These are phyloP conservation scores for Neoarius graeffei DNA, from an alignment of 2,113 vertebrate genomes.

Conservation along the genomic window DNA sequence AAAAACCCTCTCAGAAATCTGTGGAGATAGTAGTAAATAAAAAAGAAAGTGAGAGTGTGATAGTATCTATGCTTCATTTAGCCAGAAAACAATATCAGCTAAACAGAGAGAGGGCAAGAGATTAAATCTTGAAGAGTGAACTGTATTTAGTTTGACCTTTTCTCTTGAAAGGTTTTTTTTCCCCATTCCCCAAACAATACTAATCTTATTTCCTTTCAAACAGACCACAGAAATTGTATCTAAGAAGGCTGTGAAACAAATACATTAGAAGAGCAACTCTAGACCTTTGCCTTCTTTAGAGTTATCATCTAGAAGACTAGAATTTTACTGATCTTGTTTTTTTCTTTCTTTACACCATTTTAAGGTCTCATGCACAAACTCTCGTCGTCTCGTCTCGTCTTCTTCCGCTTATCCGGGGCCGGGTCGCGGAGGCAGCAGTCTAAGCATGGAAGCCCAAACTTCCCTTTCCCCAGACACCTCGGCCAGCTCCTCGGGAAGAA, in stretches of 20 bases:
- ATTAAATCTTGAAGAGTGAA: slow-evolving; percentile 1
- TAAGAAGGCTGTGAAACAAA: background rate
- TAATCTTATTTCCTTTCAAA: slow-evolving; percentile 27
- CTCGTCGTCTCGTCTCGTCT: too few relatives aligned
- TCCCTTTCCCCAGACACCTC: too few relatives aligned
- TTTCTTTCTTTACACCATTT: background rate
- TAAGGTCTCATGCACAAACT: background rate
- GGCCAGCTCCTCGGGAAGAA: too few relatives aligned
- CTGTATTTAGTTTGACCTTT: slow-evolving; percentile 17
- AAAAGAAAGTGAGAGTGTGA: background rate
- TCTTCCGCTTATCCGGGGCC: too few relatives aligned
- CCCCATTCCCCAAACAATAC: slow-evolving; percentile 1
- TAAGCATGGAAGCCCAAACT: too few relatives aligned
- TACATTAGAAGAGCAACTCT: background rate
- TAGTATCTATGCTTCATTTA: slow-evolving; percentile 24
- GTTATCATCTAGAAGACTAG: background rate
- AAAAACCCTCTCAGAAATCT: background rate
- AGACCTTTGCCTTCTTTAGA: background rate
- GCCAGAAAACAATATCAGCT: slow-evolving; percentile 23
- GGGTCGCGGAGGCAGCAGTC: too few relatives aligned
- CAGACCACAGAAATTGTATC: background rate
- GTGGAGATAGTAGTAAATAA: background rate
- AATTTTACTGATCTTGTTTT: background rate
- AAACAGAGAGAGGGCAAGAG: background rate
- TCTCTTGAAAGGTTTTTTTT: slow-evolving; percentile 12